phyloP scores from a whole-genome alignment of 2,888 invertebrate genomes.

The Pollenia griseotomentosa region DNA sequence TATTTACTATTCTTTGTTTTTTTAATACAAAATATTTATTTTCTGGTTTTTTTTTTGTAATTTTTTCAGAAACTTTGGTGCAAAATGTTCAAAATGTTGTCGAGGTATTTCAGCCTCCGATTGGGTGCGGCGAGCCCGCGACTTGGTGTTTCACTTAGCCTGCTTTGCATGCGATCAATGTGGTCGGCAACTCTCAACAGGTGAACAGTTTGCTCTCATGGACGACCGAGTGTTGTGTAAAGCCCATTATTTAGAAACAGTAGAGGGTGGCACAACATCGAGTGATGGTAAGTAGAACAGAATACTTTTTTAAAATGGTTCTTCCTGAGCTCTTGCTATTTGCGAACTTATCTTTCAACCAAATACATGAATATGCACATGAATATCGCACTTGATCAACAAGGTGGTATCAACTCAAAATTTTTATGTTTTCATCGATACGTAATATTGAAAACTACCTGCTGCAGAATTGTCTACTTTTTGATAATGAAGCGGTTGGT shows the following conservation, averaged over 20 bases:
- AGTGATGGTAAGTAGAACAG: constrained; percentile 89
- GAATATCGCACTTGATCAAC: too few relatives aligned
- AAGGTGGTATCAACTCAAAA: too few relatives aligned
- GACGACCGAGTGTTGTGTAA: constrained; percentile 98
- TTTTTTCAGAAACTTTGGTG: constrained; percentile 94
- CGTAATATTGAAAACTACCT: too few relatives aligned
- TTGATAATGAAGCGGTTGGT: too few relatives aligned
- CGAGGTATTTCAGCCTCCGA: constrained; percentile 97
- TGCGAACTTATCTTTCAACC: background rate
- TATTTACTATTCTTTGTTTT: too few relatives aligned
- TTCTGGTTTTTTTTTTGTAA: background rate
- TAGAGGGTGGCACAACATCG: constrained; percentile 95
- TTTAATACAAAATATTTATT: background rate
- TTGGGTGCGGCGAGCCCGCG: constrained; percentile 98
- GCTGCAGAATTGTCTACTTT: too few relatives aligned
- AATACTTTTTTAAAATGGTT: background rate
- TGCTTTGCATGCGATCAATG: constrained; percentile 99
- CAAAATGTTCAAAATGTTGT: constrained; percentile 98
- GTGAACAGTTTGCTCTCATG: constrained; percentile 98
- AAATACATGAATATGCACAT: too few relatives aligned
- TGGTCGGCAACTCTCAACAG: constrained; percentile 95
- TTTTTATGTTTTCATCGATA: too few relatives aligned
- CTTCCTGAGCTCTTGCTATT: background rate
- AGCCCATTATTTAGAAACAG: constrained; percentile 97
- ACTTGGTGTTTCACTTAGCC: constrained; percentile 98